Conservation (phyloP, 1,140 invertebrate species). For the Drosophila setifemur region DNA sequence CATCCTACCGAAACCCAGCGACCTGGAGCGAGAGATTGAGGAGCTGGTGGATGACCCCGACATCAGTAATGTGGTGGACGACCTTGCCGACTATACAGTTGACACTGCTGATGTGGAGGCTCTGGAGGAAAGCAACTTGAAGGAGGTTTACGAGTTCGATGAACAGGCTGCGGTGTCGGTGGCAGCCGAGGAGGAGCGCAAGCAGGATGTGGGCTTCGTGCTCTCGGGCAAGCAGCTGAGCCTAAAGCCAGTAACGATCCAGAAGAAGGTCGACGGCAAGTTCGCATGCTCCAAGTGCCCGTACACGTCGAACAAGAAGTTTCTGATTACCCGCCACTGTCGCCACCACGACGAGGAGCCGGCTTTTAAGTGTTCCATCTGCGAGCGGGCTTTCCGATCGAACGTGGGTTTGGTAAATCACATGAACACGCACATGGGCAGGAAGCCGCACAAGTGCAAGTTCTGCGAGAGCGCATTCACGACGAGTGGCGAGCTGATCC, state of each 20-base stretch:
- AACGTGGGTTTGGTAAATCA: slow-evolving; percentile 96
- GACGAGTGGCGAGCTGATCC: slow-evolving; percentile 96
- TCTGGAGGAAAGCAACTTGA: background rate
- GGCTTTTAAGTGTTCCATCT: slow-evolving; percentile 95
- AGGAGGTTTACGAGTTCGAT: slow-evolving; percentile 71
- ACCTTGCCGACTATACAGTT: slow-evolving; percentile 12
- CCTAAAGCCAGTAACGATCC: slow-evolving; percentile 26
- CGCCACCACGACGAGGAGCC: slow-evolving; percentile 97
- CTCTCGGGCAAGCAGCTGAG: slow-evolving; percentile 30
- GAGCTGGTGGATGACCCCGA: slow-evolving; percentile 29
- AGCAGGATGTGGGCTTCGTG: slow-evolving; percentile 75
- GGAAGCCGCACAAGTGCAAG: slow-evolving; percentile 97
- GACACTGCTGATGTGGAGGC: slow-evolving; percentile 19
- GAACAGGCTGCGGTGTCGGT: slow-evolving; percentile 82
- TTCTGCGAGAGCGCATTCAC: slow-evolving; percentile 96
- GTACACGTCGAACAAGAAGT: slow-evolving; percentile 94
- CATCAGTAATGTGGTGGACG: background rate
- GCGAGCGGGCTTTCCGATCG: slow-evolving; percentile 97
- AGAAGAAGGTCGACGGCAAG: slow-evolving; percentile 84
- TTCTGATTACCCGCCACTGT: slow-evolving; percentile 95
- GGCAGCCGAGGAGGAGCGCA: slow-evolving; percentile 69
- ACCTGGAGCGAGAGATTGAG: slow-evolving; percentile 35
- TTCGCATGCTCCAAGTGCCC: slow-evolving; percentile 95
- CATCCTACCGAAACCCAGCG: background rate
- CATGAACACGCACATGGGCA: slow-evolving; percentile 97